Evolutionary conservation across 2,113 vertebrate genomes (phyloP), one percentile per base, ranked within the genome.

Genomic region (Speoplatyrhinus poulsoni): DNA sequence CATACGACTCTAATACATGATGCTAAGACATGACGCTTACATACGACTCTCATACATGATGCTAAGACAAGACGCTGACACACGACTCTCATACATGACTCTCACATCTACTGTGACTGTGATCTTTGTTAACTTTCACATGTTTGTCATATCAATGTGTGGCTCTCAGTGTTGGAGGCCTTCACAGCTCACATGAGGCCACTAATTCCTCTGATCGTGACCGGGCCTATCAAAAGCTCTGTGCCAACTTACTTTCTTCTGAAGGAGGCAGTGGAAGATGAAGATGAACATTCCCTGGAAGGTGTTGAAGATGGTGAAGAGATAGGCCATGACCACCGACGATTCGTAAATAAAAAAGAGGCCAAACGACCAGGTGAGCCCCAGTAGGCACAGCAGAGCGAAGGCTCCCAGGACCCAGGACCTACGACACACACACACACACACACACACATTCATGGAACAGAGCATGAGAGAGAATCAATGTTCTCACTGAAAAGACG

Each of bases 211-310:
- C 79, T 83, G 58, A 72, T 65, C 72, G 69, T 74, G 69, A 62
- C 48, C 32, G 49, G 26, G 63, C 19, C 16, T 36, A 48, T 57
- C 15, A 2, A 26, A 1, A 3, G 12, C 7, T 41, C 60, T n/a
- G n/a, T 67, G 6, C 1, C 41, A 12, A 65, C 95, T 94, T 92
- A 99, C 98, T 92, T 99, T 99, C 91, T 98, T 99, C 90, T 98
- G 98, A 72, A 99, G 96, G 49, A 96, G 94, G 86, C 97, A 99
- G 81, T 99, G 95, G 85, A 99, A 99, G 92, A 98, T 96, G 91
- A 99, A 98, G 94, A 99, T 98, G 88, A 99, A 99, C 95, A 98
- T 93, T 88, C 98, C 98, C 91, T 99, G 98, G 89, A 98, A 97
- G 83, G 96, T 93, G 90, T 99, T 99, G 92, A 98, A 99, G 85